Evolutionary conservation across 1,140 invertebrate species (phyloP).

Genomic region (Drosophila azteca): DNA sequence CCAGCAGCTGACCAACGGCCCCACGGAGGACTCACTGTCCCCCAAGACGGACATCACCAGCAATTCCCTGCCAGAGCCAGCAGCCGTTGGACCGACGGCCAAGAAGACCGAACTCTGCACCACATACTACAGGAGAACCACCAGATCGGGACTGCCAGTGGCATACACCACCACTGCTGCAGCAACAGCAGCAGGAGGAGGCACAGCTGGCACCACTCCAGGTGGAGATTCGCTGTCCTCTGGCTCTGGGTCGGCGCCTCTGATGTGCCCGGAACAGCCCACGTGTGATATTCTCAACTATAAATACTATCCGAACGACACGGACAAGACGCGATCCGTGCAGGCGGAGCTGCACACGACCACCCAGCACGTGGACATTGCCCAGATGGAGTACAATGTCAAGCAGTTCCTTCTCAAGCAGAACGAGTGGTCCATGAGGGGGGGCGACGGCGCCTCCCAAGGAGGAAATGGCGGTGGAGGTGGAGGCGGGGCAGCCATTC

Average conservation of each 20-base stretch:
- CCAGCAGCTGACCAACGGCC: slow-evolving; percentile 74
- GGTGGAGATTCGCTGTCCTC: slow-evolving; percentile 17
- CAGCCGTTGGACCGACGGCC: neutral
- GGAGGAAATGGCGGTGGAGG: neutral
- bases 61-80: slow-evolving; percentile 51
- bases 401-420: slow-evolving; percentile 86
- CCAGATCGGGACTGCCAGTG: slow-evolving; percentile 73
- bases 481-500: neutral
- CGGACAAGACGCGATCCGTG: slow-evolving; percentile 75
- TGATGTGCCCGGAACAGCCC: slow-evolving; percentile 75
- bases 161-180: slow-evolving; percentile 65
- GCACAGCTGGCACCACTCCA: slow-evolving; percentile 27
- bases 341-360: slow-evolving; percentile 79
- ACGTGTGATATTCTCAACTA: slow-evolving; percentile 83
- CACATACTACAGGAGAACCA: slow-evolving; percentile 76
- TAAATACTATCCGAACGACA: slow-evolving; percentile 81
- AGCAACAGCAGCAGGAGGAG: neutral
- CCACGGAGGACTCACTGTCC: slow-evolving; percentile 71
- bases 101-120: slow-evolving; percentile 68
- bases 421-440: slow-evolving; percentile 85
- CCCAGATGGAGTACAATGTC: slow-evolving; percentile 87
- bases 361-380: slow-evolving; percentile 84
- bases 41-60: slow-evolving; percentile 75
- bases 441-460: slow-evolving; percentile 7
- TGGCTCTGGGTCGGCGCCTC: slow-evolving; percentile 53